A percentile compares a stretch with the other conserved stretches of the same genome.
These are phyloP conservation scores for Equus przewalskii DNA, from an alignment of 2,113 vertebrate genomes.

Conservation along the genomic window DNA sequence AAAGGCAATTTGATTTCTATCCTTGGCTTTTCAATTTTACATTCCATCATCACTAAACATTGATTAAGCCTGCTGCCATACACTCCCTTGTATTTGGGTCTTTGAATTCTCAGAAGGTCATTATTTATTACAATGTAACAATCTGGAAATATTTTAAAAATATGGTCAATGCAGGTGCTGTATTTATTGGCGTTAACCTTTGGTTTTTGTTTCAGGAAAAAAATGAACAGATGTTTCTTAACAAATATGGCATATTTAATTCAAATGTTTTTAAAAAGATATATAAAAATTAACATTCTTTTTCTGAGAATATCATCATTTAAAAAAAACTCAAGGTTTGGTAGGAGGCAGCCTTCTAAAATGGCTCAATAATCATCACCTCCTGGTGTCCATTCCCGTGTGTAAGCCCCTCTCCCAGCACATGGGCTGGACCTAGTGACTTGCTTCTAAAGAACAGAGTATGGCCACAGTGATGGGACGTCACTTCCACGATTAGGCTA, in stretches of 20 bases:
- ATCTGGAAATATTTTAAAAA: slow-evolving; percentile 73
- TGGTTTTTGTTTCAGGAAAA: slow-evolving; percentile 24
- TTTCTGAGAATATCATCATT: slow-evolving; percentile 41
- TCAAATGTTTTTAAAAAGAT: background rate
- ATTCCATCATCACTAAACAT: slow-evolving; percentile 82
- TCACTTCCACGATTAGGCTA: background rate
- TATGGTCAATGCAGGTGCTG: background rate
- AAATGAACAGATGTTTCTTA: slow-evolving; percentile 56
- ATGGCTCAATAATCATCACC: background rate
- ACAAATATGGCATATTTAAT: slow-evolving; percentile 6
- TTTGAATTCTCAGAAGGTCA: slow-evolving; percentile 84
- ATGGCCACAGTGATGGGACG: background rate
- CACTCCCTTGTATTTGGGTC: slow-evolving; percentile 69
- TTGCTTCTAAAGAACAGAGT: background rate
- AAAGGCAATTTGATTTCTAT: slow-evolving; percentile 83
- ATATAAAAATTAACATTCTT: background rate
- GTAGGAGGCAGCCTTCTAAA: slow-evolving; percentile 26
- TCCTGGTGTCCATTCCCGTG: background rate
- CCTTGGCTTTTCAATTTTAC: slow-evolving; percentile 84
- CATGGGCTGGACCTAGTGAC: background rate
- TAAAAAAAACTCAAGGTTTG: background rate
- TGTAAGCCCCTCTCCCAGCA: background rate
- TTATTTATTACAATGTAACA: slow-evolving; percentile 80
- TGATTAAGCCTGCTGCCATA: slow-evolving; percentile 83
- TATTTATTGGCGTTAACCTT: slow-evolving; percentile 48